These are phyloP conservation scores for Cardinalis cardinalis DNA, from an alignment of 2,113 vertebrate genomes.

Conservation along the genomic window DNA sequence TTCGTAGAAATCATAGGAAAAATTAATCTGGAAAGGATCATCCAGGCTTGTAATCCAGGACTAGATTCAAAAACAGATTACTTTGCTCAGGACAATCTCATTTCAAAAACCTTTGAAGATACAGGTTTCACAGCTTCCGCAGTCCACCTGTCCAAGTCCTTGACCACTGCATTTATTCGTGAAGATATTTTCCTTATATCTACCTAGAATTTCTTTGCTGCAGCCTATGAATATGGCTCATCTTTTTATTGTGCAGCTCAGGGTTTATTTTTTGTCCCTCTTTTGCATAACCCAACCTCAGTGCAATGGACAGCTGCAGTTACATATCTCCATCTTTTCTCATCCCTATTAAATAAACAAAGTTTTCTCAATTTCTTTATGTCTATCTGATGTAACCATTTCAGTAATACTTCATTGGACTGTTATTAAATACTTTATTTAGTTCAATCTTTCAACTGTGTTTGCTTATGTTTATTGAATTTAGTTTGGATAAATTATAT, in stretches of 20 bases:
- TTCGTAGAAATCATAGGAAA: not conserved
- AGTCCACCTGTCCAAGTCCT: not conserved
- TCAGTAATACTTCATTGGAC: not conserved
- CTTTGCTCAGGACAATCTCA: not conserved
- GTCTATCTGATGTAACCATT: not conserved
- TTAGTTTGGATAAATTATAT: not conserved
- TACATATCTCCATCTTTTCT: not conserved
- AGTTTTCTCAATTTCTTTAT: not conserved
- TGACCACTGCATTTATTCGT: not conserved
- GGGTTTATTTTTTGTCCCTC: not conserved
- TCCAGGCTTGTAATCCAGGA: not conserved
- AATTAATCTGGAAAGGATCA: not conserved
- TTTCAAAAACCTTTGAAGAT: not conserved
- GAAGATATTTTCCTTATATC: not conserved
- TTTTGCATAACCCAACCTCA: not conserved
- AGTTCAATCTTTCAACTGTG: not conserved
- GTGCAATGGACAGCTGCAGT: not conserved
- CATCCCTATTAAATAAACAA: not conserved
- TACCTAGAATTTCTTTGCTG: not conserved
- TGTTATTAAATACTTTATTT: not conserved
- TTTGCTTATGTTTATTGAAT: not conserved
- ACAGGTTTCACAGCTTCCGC: not conserved
- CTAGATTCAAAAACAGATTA: not conserved
- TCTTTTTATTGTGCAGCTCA: not conserved
- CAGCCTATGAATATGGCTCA: not conserved